Evolutionary conservation across 1,140 invertebrate genomes (phyloP).

Genomic region (Drosophila watanabei): DNA sequence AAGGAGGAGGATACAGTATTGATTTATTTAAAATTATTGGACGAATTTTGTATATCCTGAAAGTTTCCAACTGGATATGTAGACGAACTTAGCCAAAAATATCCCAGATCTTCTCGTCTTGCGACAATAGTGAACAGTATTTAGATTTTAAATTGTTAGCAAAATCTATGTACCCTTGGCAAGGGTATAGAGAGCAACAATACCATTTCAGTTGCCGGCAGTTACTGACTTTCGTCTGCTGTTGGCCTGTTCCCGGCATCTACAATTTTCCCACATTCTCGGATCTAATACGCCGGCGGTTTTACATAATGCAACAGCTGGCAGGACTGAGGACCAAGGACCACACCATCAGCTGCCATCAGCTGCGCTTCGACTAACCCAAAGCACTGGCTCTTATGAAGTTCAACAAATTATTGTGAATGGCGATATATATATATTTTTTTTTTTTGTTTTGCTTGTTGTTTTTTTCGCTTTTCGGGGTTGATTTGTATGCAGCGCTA

Average conservation of each 20-base stretch:
- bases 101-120: neutral
- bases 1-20: too few relatives aligned
- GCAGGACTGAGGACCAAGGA: constrained; percentile 31
- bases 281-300: constrained; percentile 32
- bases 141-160: neutral
- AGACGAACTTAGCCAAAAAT: too few relatives aligned
- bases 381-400: constrained; percentile 64
- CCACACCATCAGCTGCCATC: constrained; percentile 1
- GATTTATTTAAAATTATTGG: too few relatives aligned
- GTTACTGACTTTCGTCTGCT: constrained; percentile 14
- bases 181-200: neutral
- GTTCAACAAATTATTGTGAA: constrained; percentile 84
- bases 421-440: constrained; percentile 29
- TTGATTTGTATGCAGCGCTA: constrained; percentile 84
- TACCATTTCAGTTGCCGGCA: neutral
- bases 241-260: constrained; percentile 39
- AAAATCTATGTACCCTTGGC: neutral
- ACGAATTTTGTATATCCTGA: too few relatives aligned
- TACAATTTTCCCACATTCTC: constrained; percentile 45
- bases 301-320: constrained; percentile 80
- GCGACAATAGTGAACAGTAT: neutral
- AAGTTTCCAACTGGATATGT: too few relatives aligned
- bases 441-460: constrained; percentile 20
- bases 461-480: constrained; percentile 61
- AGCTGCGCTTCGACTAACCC: constrained; percentile 16